Conservation (phyloP, 37 sponge, comb jelly and placozoan genomes). For the Oscarella lobularis region DNA sequence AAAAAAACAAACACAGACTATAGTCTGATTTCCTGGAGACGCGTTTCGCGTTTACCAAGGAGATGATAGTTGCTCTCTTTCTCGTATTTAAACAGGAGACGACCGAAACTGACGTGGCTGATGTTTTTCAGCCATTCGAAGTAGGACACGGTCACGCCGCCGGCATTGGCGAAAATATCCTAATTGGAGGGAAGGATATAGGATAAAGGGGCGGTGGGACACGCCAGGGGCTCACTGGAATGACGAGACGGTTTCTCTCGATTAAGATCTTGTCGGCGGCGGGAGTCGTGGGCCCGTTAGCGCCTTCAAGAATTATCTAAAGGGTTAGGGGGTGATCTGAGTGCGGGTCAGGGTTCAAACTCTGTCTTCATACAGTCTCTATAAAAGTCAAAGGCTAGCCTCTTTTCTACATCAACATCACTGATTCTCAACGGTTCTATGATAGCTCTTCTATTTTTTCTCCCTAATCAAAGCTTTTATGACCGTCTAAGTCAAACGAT, state of each 20-base stretch:
- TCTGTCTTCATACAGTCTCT: no score
- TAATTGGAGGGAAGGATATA: no score
- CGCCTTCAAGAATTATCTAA: slow-evolving; percentile 80
- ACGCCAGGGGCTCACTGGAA: slow-evolving; percentile 84
- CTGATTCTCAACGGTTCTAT: no score
- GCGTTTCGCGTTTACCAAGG: slow-evolving; percentile 33
- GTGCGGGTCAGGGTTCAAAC: no score
- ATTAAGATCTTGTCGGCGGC: slow-evolving; percentile 82
- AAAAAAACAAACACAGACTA: no score
- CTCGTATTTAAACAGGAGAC: slow-evolving; percentile 94
- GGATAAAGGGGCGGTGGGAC: no score
- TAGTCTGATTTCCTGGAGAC: not conserved
- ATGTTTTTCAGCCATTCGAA: slow-evolving; percentile 99
- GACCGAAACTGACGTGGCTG: slow-evolving; percentile 95
- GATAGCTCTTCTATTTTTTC: no score
- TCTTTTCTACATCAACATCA: no score
- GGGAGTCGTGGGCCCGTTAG: slow-evolving; percentile 95
- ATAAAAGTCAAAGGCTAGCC: no score
- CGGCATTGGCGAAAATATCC: slow-evolving; percentile 93
- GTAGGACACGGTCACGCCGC: slow-evolving; percentile 99
- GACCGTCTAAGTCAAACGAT: no score
- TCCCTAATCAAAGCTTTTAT: no score
- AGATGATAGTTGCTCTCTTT: slow-evolving; percentile 78
- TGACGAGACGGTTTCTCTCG: slow-evolving; percentile 59
- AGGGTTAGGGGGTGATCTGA: no score